Base-by-base conservation (phyloP, 2,888 invertebrate species). In the Cephus rjabovi region DNA sequence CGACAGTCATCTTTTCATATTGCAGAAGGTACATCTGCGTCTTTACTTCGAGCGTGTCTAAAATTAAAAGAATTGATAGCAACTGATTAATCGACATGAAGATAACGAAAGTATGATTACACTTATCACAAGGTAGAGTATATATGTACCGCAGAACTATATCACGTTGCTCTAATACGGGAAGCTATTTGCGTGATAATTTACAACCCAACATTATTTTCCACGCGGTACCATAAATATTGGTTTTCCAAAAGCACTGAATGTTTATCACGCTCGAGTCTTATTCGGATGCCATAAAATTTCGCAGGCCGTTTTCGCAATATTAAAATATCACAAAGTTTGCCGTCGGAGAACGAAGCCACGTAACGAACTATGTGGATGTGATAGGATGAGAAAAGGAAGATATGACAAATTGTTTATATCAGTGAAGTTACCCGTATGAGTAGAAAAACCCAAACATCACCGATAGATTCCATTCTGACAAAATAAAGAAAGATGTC, bases 131-230 rank as follows among this genome's bases (percentile, higher is more conserved):
- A 56, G 6, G 40, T 23, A 56, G 40, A 56, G 40, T 56, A 23
- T 56, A 56, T 56, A 56, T 56, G 23, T 9, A 23, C 15, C 40
- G 40, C 76, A 34, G 74, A 74, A 79, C 73, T 68, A 79, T 79
- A 79, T 80, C 80, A 79, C 77, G 73, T 78, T 56, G 23, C 79
- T 31, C 75, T 75, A 78, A 77, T 79, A 81, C 81, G 81, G 78
- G 79, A 82, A 82, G 80, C 77, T 80, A 79, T 81, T 77, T 77
- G 76, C 75, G 79, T 70, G 77, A 80, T 83, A 83, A 86, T 83
- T 86, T 83, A 82, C 81, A 80, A 78, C 76, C 77, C 79, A 34
- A 73, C 76, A 82, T 81, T 84, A 85, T 85, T 86, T 84, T 86
- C 82, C 76, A 78, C 77, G 80, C 79, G 73, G 77, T 75, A 76